These are phyloP conservation scores for Trogon surrucura DNA, from an alignment of 2,113 vertebrate genomes.

Conservation along the genomic window DNA sequence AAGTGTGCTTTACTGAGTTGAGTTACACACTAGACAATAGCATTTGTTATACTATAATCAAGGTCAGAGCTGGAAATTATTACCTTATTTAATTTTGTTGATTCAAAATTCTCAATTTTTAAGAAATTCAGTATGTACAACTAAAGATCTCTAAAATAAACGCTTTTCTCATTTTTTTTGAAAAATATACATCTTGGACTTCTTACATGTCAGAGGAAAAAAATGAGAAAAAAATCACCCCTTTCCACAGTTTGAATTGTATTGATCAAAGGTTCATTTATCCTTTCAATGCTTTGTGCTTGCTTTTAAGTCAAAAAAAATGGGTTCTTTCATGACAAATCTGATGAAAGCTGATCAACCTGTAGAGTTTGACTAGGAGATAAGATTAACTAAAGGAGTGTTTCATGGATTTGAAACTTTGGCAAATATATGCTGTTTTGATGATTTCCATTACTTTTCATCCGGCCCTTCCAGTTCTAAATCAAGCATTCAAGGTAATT, in stretches of 20 bases:
- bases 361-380: background rate
- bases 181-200: background rate
- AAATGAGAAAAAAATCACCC: background rate
- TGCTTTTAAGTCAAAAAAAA: background rate
- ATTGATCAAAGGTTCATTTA: background rate
- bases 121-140: background rate
- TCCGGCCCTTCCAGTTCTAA: background rate
- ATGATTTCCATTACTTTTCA: background rate
- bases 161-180: background rate
- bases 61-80: background rate
- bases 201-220: background rate
- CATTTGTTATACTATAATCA: background rate
- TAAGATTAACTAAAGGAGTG: background rate
- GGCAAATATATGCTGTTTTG: background rate
- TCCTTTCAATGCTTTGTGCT: background rate
- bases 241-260: background rate
- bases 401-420: background rate
- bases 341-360: background rate
- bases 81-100: background rate
- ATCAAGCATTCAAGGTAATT: rapidly evolving
- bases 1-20: background rate
- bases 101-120: background rate
- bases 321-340: background rate
- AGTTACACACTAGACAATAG: background rate
- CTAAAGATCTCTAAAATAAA: background rate